Base-by-base conservation (phyloP, 2,888 invertebrate species). In the Tipula confusa region DNA sequence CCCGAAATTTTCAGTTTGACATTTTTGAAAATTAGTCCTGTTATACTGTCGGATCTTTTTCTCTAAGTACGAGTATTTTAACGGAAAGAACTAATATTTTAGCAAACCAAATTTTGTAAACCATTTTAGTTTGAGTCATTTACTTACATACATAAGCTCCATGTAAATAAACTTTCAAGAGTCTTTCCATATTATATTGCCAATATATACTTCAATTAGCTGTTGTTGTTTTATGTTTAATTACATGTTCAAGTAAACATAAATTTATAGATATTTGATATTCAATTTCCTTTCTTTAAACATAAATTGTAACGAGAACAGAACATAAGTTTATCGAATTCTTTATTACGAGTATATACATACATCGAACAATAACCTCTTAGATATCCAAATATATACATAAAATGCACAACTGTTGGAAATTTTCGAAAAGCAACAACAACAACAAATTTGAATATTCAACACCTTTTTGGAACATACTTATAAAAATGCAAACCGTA, bases 391-490 rank as follows among this genome's bases (percentile, higher is more conserved):
- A 64, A 64, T 64, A 64, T n/a, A n/a, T n/a, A n/a, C n/a, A n/a
- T n/a, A 43, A 43, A n/a, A 15, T 24, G 24, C 9, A 64, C 24
- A 64, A 64, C 9, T 24, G 64, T 64, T 64, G 64, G 64, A 64
- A 64, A 48, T 48, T 1, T 11, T 33, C 33, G 13, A 38, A 38
- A 38, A 13, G 18, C 48, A 33, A 7, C 48, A 48, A 48, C 2
- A 13, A n/a, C 33, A 18, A 48, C 18, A 6, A 48, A 48, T 18
- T n/a, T 11, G 18, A 48, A 64, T 24, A 64, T 24, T 64, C 64
- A 64, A 64, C 64, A 64, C 64, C 64, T 64, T 64, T 64, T 64
- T 9, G 64, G 64, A 64, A 64, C 64, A 64, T n/a, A n/a, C n/a
- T n/a, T n/a, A n/a, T 64, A 64, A 64, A 64, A 64, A 64, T 64